Evolutionary conservation across 2,797 vertebrate species (phyloP).

Genomic region (Acanthis flammea): DNA sequence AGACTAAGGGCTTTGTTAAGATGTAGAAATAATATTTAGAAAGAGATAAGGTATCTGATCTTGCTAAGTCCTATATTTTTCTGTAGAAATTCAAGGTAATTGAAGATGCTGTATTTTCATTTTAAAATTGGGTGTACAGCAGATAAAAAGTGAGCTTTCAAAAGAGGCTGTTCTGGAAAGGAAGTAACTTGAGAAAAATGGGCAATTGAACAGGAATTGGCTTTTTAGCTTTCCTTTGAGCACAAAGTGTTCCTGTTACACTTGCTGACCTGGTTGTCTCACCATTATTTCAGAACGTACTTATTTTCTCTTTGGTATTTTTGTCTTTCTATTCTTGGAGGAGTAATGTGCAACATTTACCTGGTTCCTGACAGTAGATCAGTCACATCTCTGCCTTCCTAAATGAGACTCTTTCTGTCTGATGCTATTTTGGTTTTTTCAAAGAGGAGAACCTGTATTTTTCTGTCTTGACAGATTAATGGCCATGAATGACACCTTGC

Average conservation of each 20-base stretch:
- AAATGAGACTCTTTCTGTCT: neutral
- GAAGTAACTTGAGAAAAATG: slow-evolving; percentile 17
- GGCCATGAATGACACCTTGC: neutral
- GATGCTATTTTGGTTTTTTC: neutral
- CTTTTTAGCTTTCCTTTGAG: slow-evolving; percentile 4
- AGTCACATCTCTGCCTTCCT: neutral
- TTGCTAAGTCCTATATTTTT: neutral
- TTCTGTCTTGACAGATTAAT: neutral
- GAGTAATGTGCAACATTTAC: neutral
- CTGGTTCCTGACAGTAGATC: neutral
- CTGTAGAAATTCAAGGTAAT: neutral
- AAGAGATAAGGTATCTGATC: neutral
- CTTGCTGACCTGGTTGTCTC: neutral
- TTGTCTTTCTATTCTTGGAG: neutral
- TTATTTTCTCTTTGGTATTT: neutral
- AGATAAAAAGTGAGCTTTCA: neutral
- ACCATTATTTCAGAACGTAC: neutral
- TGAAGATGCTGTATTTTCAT: neutral
- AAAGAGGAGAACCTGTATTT: neutral
- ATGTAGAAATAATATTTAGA: neutral
- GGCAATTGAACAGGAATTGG: neutral
- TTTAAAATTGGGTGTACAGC: neutral
- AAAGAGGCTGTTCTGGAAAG: neutral
- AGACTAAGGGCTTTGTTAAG: neutral
- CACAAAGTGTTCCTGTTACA: neutral